Evolutionary conservation across 1,140 invertebrate genomes (phyloP).

Genomic region (Pararge aegeria): DNA sequence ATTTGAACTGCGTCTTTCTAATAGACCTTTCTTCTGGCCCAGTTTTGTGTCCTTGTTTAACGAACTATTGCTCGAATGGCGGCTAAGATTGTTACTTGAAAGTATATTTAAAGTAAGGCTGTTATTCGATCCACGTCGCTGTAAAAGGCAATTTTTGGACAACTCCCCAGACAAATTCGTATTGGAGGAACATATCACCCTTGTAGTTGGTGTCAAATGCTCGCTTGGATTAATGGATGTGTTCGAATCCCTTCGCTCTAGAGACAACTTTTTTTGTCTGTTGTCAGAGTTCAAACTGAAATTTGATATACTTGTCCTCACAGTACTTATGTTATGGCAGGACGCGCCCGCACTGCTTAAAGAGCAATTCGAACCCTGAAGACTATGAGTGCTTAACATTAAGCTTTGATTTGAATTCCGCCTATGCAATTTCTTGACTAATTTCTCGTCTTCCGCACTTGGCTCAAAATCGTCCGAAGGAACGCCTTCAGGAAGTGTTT

Average conservation of each 20-base stretch:
- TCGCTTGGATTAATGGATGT: conserved; percentile 87
- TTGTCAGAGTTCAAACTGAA: conserved; percentile 73
- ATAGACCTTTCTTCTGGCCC: conserved; percentile 82
- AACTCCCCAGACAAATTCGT: conserved; percentile 55
- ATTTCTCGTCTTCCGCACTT: conserved; percentile 64
- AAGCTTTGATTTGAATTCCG: conserved; percentile 93
- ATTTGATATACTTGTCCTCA: conserved; percentile 73
- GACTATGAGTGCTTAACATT: conserved; percentile 83
- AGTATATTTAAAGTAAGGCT: conserved; percentile 87
- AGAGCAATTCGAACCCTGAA: conserved; percentile 75
- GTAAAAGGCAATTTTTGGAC: conserved; percentile 85
- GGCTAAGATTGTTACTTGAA: conserved; percentile 74
- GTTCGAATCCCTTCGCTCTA: conserved; percentile 91
- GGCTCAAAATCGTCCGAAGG: conserved; percentile 83
- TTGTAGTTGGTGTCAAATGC: conserved; percentile 59
- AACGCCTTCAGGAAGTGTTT: conserved; percentile 84
- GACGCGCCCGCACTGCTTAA: conserved; percentile 71
- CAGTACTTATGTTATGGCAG: conserved; percentile 67
- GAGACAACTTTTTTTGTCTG: conserved; percentile 80
- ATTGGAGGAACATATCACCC: conserved; percentile 66
- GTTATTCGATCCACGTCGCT: conserved; percentile 93
- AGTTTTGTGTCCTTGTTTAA: conserved; percentile 70
- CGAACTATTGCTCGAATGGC: conserved; percentile 80
- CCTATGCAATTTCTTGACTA: conserved; percentile 81
- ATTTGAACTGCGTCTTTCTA: conserved; percentile 91